Evolutionary conservation across 2,797 vertebrate species (phyloP).

Genomic region (Rhinichthys osculus): DNA sequence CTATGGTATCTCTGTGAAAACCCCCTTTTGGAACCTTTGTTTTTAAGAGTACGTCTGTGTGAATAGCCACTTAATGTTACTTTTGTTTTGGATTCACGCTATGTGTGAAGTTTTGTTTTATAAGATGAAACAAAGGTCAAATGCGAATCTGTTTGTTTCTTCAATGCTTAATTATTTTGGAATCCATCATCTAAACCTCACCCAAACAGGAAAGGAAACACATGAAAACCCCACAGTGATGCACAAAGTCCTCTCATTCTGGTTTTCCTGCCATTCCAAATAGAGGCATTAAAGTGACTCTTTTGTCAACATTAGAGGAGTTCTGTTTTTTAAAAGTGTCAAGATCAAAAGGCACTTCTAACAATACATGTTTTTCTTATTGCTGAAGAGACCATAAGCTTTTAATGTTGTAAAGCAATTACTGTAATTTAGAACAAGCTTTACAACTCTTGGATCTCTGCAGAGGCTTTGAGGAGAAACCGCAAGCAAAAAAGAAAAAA

Average conservation of each 20-base stretch:
- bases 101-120: slow-evolving; percentile 28
- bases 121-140: slow-evolving; percentile 40
- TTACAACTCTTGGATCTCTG: slow-evolving; percentile 81
- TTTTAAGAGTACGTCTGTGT: not conserved
- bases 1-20: not conserved
- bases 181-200: slow-evolving; percentile 48
- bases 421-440: slow-evolving; percentile 80
- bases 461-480: slow-evolving; percentile 80
- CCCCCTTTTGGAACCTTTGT: not conserved
- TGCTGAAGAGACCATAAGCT: slow-evolving; percentile 71
- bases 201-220: slow-evolving; percentile 54
- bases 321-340: slow-evolving; percentile 81
- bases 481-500: slow-evolving; percentile 65
- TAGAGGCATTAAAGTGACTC: slow-evolving; percentile 76
- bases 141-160: slow-evolving; percentile 40
- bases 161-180: slow-evolving; percentile 42
- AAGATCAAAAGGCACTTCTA: slow-evolving; percentile 82
- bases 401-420: slow-evolving; percentile 78
- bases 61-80: not conserved
- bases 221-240: slow-evolving; percentile 37
- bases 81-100: not conserved
- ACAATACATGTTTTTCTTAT: slow-evolving; percentile 74
- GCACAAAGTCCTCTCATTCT: slow-evolving; percentile 72
- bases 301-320: slow-evolving; percentile 76
- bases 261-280: slow-evolving; percentile 69